Evolutionary conservation across 2,888 invertebrate genomes (phyloP).

Genomic region (Esperia sulphurella): DNA sequence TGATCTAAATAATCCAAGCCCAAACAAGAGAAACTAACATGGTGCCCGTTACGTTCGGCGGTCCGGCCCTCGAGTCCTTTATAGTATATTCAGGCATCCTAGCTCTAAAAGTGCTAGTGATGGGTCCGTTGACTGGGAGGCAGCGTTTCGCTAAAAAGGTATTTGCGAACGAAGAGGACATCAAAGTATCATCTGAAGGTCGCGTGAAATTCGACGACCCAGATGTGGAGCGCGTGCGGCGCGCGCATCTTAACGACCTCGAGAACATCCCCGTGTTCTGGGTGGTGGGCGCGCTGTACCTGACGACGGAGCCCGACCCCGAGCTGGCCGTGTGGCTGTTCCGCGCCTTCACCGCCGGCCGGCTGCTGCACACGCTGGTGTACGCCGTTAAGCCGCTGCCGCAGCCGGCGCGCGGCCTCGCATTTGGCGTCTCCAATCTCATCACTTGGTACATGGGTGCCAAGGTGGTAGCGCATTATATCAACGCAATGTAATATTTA

Average conservation of each 20-base stretch:
- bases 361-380: slow-evolving; percentile 81
- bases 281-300: slow-evolving; percentile 76
- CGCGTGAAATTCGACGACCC: slow-evolving; percentile 52
- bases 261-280: slow-evolving; percentile 85
- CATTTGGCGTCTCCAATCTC: slow-evolving; percentile 40
- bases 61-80: slow-evolving; percentile 29
- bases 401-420: slow-evolving; percentile 66
- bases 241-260: slow-evolving; percentile 84
- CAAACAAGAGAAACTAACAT: slow-evolving; percentile 8
- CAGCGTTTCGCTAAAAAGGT: slow-evolving; percentile 41
- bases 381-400: slow-evolving; percentile 81
- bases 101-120: slow-evolving; percentile 41
- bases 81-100: slow-evolving; percentile 33
- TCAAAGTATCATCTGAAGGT: slow-evolving; percentile 25
- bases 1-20: too few relatives aligned
- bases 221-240: slow-evolving; percentile 57
- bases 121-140: slow-evolving; percentile 36
- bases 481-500: slow-evolving; percentile 25
- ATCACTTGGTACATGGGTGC: slow-evolving; percentile 53
- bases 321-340: slow-evolving; percentile 41
- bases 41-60: slow-evolving; percentile 24
- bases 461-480: slow-evolving; percentile 40
- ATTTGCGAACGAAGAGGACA: slow-evolving; percentile 56
- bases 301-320: slow-evolving; percentile 72
- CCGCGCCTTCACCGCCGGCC: slow-evolving; percentile 69